Evolutionary conservation across 1,140 invertebrate genomes (phyloP).

Genomic region (Brachionus rotundiformis): DNA sequence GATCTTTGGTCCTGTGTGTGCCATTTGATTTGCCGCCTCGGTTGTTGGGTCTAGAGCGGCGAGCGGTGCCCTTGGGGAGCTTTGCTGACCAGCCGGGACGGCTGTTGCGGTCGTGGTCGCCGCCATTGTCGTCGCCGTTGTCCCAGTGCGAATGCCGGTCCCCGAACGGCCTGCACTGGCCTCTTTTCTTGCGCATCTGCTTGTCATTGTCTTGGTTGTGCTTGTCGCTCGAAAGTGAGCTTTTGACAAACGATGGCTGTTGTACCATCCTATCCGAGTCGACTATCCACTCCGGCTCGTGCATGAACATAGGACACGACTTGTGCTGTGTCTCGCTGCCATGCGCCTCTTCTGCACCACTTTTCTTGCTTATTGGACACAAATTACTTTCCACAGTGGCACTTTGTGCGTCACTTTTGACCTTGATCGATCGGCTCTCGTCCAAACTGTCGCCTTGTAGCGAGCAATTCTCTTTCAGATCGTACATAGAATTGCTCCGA

Average conservation of each 20-base stretch:
- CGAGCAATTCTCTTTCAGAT: neutral
- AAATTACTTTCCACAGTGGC: neutral
- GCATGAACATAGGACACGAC: neutral
- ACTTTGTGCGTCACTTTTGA: neutral
- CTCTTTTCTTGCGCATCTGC: neutral
- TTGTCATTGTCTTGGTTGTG: neutral
- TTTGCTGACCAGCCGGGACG: too few species aligned
- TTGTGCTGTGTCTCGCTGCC: neutral
- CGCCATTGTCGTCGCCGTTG: neutral
- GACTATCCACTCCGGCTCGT: constrained; percentile 5
- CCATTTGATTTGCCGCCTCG: too few species aligned
- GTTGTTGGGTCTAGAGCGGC: too few species aligned
- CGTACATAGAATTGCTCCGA: neutral
- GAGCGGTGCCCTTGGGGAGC: too few species aligned
- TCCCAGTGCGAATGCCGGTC: neutral
- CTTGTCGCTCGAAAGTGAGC: too few species aligned
- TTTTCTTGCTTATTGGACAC: neutral
- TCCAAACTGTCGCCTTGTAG: neutral
- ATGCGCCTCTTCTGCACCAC: neutral
- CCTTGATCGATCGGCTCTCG: neutral
- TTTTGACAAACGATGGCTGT: constrained; percentile 1
- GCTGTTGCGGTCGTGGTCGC: too few species aligned
- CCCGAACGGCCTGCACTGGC: neutral
- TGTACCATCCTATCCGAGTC: neutral
- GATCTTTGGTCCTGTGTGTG: neutral